Evolutionary conservation across 2,113 vertebrate species (phyloP).

Genomic region (Protobothrops flavoviridis): DNA sequence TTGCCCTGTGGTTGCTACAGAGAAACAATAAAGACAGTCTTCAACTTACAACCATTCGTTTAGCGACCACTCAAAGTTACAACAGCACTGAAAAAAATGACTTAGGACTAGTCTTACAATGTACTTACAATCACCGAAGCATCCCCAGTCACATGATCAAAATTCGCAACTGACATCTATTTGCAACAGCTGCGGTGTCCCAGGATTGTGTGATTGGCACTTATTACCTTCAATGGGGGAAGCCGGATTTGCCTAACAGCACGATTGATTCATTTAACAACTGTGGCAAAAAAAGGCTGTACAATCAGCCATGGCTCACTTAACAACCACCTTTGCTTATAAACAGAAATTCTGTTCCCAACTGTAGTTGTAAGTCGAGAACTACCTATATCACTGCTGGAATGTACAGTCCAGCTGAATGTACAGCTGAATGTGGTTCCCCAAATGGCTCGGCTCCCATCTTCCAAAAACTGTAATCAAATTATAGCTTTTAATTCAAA

Average conservation of each 20-base stretch:
- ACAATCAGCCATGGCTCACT: background rate
- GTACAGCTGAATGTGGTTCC: background rate
- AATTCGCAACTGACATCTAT: background rate
- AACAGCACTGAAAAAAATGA: background rate
- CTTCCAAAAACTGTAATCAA: background rate
- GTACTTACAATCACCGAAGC: background rate
- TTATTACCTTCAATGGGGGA: background rate
- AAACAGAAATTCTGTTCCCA: background rate
- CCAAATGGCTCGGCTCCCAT: background rate
- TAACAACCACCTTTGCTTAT: background rate
- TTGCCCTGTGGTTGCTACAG: background rate
- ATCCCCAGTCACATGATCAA: background rate
- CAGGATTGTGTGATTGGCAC: background rate
- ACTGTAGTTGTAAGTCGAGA: background rate
- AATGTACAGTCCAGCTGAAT: background rate
- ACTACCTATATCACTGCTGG: background rate
- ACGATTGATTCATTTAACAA: background rate
- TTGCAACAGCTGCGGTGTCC: background rate
- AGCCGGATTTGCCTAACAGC: background rate
- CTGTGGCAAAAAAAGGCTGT: background rate
- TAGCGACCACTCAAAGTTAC: background rate
- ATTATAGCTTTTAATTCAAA: background rate
- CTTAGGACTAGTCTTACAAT: background rate
- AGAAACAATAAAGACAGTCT: background rate
- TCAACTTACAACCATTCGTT: background rate